phyloP scores from a whole-genome alignment of 2,888 invertebrate species.

The Ectemnius cavifrons region DNA sequence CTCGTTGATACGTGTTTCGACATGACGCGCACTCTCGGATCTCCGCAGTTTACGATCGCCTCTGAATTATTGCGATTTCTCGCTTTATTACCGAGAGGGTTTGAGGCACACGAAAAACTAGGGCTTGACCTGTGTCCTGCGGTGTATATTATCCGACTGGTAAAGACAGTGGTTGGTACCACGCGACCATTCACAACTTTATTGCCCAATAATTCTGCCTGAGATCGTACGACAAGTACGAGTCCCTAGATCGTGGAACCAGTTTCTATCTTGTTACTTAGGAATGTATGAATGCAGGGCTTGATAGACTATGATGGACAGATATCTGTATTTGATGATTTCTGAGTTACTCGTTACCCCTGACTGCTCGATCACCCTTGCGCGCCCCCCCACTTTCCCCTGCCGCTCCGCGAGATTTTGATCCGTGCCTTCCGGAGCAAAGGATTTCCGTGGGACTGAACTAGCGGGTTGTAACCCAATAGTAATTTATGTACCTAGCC shows the following conservation, averaged over 20 bases:
- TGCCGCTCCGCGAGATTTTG: constrained; percentile 19
- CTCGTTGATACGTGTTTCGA: background rate
- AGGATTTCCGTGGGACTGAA: constrained; percentile 62
- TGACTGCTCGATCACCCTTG: too few species aligned
- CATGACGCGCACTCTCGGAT: too few species aligned
- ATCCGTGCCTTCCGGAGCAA: constrained; percentile 48
- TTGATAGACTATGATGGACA: too few species aligned
- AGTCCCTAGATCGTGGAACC: background rate
- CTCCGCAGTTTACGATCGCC: too few species aligned
- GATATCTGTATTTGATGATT: too few species aligned
- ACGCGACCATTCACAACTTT: constrained; percentile 40
- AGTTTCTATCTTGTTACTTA: background rate
- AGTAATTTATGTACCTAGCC: constrained; percentile 67
- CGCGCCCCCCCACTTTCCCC: background rate
- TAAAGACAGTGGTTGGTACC: constrained; percentile 37
- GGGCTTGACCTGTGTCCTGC: too few species aligned
- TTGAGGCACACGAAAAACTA: constrained; percentile 4
- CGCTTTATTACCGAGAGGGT: constrained; percentile 15
- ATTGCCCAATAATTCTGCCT: constrained; percentile 25
- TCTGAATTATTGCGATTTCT: too few species aligned
- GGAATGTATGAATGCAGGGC: too few species aligned
- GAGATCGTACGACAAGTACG: background rate
- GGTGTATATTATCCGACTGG: background rate
- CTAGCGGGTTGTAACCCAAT: constrained; percentile 61
- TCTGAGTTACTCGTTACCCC: too few species aligned